Evolutionary conservation across 1,140 invertebrate genomes (phyloP).

Genomic region (Spodoptera litura): DNA sequence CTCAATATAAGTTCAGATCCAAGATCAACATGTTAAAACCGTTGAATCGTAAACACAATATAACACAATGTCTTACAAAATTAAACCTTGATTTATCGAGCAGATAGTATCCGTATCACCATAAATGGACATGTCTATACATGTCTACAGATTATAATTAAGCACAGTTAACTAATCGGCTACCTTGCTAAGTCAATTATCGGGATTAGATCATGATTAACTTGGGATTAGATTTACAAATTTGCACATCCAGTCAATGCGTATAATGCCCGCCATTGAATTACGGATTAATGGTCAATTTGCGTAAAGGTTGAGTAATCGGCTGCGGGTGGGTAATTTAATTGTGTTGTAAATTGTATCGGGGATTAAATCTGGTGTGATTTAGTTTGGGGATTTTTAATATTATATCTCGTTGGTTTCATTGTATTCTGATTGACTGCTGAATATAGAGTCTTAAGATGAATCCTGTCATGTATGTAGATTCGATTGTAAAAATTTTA

Average conservation of each 20-base stretch:
- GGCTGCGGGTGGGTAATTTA: background rate
- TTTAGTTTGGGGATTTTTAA: background rate
- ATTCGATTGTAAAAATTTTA: no score
- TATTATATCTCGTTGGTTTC: no score
- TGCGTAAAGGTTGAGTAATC: constrained; percentile 27
- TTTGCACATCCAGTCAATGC: constrained; percentile 17
- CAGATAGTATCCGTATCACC: background rate
- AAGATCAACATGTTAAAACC: no score
- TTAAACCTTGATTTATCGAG: no score
- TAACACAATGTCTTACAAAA: no score
- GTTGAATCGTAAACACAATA: no score
- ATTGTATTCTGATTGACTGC: no score
- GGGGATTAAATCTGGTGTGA: background rate
- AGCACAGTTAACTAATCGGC: constrained; percentile 33
- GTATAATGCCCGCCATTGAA: constrained; percentile 32
- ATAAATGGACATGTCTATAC: background rate
- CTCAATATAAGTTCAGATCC: no score
- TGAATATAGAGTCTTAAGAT: no score
- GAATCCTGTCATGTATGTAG: no score
- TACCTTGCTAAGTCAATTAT: constrained; percentile 41
- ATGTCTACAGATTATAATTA: constrained; percentile 1
- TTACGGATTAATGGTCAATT: constrained; percentile 41
- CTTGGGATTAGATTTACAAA: constrained; percentile 38
- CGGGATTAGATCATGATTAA: constrained; percentile 39
- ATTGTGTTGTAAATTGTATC: constrained; percentile 20